Base-by-base conservation (phyloP, 2,113 vertebrate species). In the Agapornis roseicollis region DNA sequence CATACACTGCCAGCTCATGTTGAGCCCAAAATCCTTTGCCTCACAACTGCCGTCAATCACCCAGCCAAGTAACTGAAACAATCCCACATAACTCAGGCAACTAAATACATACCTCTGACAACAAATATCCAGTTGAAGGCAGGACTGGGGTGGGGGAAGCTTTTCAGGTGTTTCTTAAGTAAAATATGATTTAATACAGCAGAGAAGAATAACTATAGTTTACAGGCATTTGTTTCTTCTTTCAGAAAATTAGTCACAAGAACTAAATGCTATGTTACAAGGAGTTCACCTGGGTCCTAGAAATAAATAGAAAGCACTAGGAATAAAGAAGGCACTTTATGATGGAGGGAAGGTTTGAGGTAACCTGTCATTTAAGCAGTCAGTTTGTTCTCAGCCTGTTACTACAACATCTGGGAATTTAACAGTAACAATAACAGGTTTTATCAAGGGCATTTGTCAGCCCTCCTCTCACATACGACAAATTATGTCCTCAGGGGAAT, bases 371-470 rank as follows among this genome's bases (percentile, higher is more conserved):
- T 74, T 90, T 72, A 89, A 93, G 52, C 42, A 84, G 55, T 41
- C 31, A 80, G 15, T 60, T 56, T 86, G 37, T 77, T 93, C 79
- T 95, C 44, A 73, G 42, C 20, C 61, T 73, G 33, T 82, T 85
- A 86, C 71, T 94, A 90, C 53, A 89, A 71, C 3, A 4, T 84
- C 88, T 89, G 68, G 78, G 73, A 76, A 73, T 92, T 60, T 50
- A 91, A 60, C 29, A 76, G 65, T 70, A 96, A 64, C 50, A 90
- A 53, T 88, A 87, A 64, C 10, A 72, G 61, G 61, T 69, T 86
- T 90, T 92, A 82, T 88, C 17, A 33, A 55, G 39, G 47, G 25
- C 60, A 85, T 93, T 85, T 91, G 28, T 92, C 89, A 95, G 61
- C 77, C 53, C 17, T 91, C 37, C 70, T 96, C 50, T 90, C 74